Evolutionary conservation across 2,888 invertebrate species (phyloP).

Genomic region (Lasioglossum leucozonium): DNA sequence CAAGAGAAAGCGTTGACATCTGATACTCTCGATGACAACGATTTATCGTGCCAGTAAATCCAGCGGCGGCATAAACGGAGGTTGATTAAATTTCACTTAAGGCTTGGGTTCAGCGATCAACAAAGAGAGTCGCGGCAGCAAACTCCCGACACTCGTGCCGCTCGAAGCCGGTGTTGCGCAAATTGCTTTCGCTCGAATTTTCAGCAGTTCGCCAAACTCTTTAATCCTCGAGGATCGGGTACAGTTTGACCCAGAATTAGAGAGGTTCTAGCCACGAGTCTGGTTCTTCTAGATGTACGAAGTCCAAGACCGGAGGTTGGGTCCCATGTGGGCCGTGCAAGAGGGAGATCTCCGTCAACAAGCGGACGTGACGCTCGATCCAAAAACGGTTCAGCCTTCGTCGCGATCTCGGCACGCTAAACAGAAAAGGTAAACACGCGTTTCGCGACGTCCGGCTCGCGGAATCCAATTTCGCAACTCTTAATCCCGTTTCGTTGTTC

Average conservation of each 20-base stretch:
- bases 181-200: neutral
- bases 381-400: neutral
- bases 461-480: constrained; percentile 18
- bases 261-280: too few species aligned
- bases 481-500: neutral
- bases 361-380: neutral
- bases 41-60: neutral
- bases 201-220: neutral
- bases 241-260: too few species aligned
- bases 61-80: neutral
- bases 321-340: too few species aligned
- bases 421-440: too few species aligned
- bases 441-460: too few species aligned
- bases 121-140: neutral
- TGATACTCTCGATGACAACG: neutral
- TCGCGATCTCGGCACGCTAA: neutral
- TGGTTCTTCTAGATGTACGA: too few species aligned
- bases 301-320: too few species aligned
- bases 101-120: neutral
- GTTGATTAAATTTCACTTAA: neutral
- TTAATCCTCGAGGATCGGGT: neutral
- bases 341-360: neutral
- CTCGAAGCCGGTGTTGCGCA: neutral
- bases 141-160: neutral
- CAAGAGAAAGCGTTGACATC: neutral